A percentile compares a stretch with the other conserved stretches of the same genome.
Conservation (phyloP, 2,888 invertebrate genomes). For the Lymantria dispar region DNA sequence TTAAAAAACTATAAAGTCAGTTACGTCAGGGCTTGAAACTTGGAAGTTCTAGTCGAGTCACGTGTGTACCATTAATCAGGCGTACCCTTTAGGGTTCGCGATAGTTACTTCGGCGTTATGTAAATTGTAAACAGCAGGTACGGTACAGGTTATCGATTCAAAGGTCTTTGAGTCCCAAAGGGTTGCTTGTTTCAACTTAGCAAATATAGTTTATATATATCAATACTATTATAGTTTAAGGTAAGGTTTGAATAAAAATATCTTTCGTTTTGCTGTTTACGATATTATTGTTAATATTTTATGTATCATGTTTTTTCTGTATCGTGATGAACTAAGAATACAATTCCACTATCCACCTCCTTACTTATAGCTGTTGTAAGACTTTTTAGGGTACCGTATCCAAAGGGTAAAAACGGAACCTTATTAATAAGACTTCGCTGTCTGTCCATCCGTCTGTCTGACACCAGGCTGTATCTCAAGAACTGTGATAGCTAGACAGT, state of each 20-base stretch:
- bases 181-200: neutral
- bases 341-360: too few species aligned
- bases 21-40: neutral
- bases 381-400: too few species aligned
- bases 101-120: neutral
- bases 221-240: neutral
- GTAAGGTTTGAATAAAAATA: neutral
- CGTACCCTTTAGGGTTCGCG: neutral
- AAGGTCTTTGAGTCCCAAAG: neutral
- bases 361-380: too few species aligned
- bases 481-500: too few species aligned
- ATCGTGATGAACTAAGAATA: too few species aligned
- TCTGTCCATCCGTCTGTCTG: too few species aligned
- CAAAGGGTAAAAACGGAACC: too few species aligned
- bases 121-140: neutral
- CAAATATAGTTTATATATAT: neutral
- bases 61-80: neutral
- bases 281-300: too few species aligned
- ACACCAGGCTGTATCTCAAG: too few species aligned
- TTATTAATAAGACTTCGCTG: too few species aligned
- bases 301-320: too few species aligned
- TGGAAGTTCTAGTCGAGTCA: neutral
- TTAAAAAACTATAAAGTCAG: neutral
- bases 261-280: too few species aligned
- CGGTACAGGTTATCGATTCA: neutral